Evolutionary conservation across 2,888 invertebrate genomes (phyloP).

Genomic region (Agonopterix heracliana): DNA sequence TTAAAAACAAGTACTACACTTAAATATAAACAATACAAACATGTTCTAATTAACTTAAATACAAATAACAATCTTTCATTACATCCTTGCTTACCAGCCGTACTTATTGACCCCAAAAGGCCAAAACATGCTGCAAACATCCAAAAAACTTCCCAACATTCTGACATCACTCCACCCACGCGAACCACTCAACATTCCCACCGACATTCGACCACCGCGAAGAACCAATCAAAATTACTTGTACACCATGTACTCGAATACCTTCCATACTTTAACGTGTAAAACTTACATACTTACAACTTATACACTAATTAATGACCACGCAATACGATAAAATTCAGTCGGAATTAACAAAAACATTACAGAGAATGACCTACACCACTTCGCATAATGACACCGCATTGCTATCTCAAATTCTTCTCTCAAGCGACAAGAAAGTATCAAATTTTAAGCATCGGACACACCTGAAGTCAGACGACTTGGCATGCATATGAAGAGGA

Average conservation of each 20-base stretch:
- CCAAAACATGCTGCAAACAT: not conserved
- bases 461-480: slow-evolving; percentile 65
- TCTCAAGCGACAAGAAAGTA: slow-evolving; percentile 62
- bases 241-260: not conserved
- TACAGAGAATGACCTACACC: slow-evolving; percentile 33
- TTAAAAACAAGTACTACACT: too few species aligned
- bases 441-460: slow-evolving; percentile 70
- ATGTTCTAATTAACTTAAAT: too few species aligned
- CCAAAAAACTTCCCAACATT: not conserved
- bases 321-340: not conserved
- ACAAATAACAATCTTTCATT: too few species aligned
- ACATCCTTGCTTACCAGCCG: too few species aligned
- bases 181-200: not conserved
- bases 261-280: slow-evolving; percentile 5
- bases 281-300: slow-evolving; percentile 1
- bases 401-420: slow-evolving; percentile 32
- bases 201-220: not conserved
- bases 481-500: slow-evolving; percentile 67
- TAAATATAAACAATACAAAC: too few species aligned
- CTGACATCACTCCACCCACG: not conserved
- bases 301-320: slow-evolving; percentile 3
- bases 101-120: not conserved
- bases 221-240: too few species aligned
- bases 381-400: slow-evolving; percentile 39
- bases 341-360: slow-evolving; percentile 6